Percentiles rank a stretch among this genome's conserved stretches.
These are phyloP conservation scores for Pelagia noctiluca DNA, from an alignment of 30 jellyfish, hydroid and myxozoan genomes.

Conservation along the genomic window DNA sequence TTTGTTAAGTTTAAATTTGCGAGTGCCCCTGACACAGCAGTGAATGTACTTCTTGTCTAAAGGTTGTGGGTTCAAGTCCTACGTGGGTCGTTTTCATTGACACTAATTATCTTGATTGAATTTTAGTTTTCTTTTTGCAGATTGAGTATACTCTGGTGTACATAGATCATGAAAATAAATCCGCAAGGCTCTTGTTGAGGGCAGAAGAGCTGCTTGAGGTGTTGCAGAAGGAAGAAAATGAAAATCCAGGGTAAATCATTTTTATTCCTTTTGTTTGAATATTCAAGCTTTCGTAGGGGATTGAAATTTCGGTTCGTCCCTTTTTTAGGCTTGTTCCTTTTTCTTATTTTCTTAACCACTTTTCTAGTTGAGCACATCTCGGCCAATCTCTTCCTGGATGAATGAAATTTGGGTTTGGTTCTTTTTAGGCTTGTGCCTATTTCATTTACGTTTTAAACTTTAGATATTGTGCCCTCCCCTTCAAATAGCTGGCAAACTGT, in stretches of 20 bases:
- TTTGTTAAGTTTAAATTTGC: no score
- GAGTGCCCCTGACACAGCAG: no score
- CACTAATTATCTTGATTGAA: not conserved
- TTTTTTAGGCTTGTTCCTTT: no score
- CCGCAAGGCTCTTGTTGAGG: conserved; percentile 79
- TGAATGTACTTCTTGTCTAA: no score
- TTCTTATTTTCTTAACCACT: no score
- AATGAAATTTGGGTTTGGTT: not conserved
- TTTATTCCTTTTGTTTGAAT: not conserved
- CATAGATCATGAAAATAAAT: conserved; percentile 85
- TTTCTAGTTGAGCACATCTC: no score
- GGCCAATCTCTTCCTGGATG: not conserved
- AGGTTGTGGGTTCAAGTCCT: no score
- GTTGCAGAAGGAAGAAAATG: conserved; percentile 88
- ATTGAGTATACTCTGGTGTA: conserved; percentile 90
- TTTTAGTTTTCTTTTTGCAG: conserved; percentile 39
- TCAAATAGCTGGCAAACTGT: no score
- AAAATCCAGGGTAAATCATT: conserved; percentile 78
- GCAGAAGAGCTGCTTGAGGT: conserved; percentile 72
- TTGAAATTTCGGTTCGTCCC: no score
- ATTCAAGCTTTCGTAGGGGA: not conserved
- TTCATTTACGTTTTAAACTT: no score
- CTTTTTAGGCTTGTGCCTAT: not conserved
- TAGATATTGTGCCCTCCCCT: no score
- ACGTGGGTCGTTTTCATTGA: not conserved